Base-by-base conservation (phyloP, 2,888 invertebrate genomes). In the Cheilosia impressa region DNA sequence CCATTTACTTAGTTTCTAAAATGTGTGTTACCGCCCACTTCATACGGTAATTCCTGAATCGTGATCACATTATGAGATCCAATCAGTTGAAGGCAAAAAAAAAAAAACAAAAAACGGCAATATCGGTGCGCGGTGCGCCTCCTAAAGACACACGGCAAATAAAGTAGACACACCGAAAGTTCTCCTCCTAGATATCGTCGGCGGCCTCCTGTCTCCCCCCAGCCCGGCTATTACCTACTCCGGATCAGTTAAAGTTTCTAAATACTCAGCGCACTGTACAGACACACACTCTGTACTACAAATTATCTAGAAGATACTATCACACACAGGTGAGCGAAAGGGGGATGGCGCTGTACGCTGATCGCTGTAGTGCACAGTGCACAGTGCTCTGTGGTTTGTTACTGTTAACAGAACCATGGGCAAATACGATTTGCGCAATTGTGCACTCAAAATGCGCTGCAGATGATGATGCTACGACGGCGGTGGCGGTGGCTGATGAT, bases 31-130 rank as follows among this genome's bases (percentile, higher is more conserved):
- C 85, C 91, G 91, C 91, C 91, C 91, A 91, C 91, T 91, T 91
- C 90, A 90, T 91, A 91, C 91, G 91, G 91, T 91, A 91, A 91
- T 91, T 91, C 90, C 88, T 87, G 89, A 91, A 91, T 90, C 92
- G 91, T 91, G 91, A 90, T 90, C 90, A 88, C 88, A 89, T 90
- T 91, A 90, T 91, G 90, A 90, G 90, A 90, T 91, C 90, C 89
- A 90, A 91, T 91, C 87, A 87, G 88, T 85, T 87, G 81, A 76
- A 81, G 68, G 81, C 77, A 27, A 7, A 27, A 6, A 2, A 27
- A 27, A 27, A 27, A 27, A 72, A 76, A 24, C 5, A 68, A 72
- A 85, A 68, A 81, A 68, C 81, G 75, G 85, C 85, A 85, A 85
- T 85, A 85, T 85, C 81, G 85, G 81, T 77, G 77, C 77, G 58